Evolutionary conservation across 1,140 invertebrate species (phyloP), one percentile per base, ranked within the genome.

Genomic region (Microplitis demolitor): DNA sequence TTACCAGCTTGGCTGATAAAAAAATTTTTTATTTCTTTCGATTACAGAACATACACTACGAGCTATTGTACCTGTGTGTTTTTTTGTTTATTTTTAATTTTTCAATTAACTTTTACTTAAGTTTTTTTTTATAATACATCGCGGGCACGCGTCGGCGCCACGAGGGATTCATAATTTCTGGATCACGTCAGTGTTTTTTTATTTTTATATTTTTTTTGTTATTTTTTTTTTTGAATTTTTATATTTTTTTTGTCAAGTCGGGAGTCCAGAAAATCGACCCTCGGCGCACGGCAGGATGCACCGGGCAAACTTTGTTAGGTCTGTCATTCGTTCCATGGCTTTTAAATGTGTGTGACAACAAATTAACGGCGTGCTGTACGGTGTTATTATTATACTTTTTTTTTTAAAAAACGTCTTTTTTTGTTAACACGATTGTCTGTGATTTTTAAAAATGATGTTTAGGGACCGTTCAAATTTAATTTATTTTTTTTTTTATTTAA

Each of bases 41-140:
- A 86, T 87, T 87, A 87, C 85, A 87, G 85, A 87, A 86, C 85
- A 87, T 87, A 87, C 82, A 87, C 85, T 87, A 87, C 84, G 84
- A 87, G 82, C 86, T 87, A 87, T 87, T 86, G 83, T 86, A 84
- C 78, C 80, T 84, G 85, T 84, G 85, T 82, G 81, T 80, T 77
- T 35, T 61, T 80, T 83, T 69, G 74, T 75, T 75, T 78, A 78
- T 78, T 77, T 62, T 71, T 80, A 78, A 66, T 45, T 24, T 72
- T 72, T 72, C 37, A 9, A 37, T 66, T 68, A 13, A 39, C 62
- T 63, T 64, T 56, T 70, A 70, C n/a, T 60, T 50, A 69, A 50
- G 66, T 67, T 63, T 73, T 73, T 71, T 77, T 80, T 24, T 24
- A 24, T 24, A 24, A 24, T 78, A 79, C 77, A 80, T 76, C 79